Percentiles rank a stretch among this genome's conserved stretches.
phyloP scores from a whole-genome alignment of 1,140 invertebrate species.

The Diabrotica virgifera region DNA sequence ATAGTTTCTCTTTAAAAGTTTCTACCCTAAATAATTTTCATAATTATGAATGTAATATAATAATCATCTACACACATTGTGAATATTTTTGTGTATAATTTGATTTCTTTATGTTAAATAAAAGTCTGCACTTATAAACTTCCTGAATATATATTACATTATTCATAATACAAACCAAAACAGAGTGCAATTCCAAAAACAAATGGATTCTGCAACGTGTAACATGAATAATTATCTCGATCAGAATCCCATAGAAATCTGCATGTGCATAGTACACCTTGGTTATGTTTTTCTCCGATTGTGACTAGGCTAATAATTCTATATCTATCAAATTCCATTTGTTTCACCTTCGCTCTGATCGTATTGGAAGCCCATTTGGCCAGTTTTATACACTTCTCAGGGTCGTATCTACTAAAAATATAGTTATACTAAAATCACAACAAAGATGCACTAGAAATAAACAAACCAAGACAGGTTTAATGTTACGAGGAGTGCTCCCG shows the following conservation, averaged over 20 bases:
- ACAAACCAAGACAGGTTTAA: too few species aligned
- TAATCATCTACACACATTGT: too few species aligned
- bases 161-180: conserved; percentile 60
- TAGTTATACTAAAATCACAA: too few species aligned
- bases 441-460: too few species aligned
- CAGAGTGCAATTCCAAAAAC: conserved; percentile 56
- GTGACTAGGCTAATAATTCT: conserved; percentile 56
- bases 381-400: conserved; percentile 42
- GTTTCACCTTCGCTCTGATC: conserved; percentile 50
- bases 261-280: conserved; percentile 52
- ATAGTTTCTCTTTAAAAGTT: too few species aligned
- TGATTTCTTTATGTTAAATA: not conserved
- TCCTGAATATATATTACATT: conserved; percentile 35
- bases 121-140: not conserved
- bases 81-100: too few species aligned
- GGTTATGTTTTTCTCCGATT: conserved; percentile 58
- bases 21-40: too few species aligned
- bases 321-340: conserved; percentile 54
- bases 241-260: conserved; percentile 59
- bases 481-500: too few species aligned
- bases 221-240: conserved; percentile 54
- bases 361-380: conserved; percentile 47
- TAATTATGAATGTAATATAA: too few species aligned
- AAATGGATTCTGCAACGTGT: conserved; percentile 54
- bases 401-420: conserved; percentile 44